Evolutionary conservation across 2,113 vertebrate genomes (phyloP).

Genomic region (Aleadryas rufinucha): DNA sequence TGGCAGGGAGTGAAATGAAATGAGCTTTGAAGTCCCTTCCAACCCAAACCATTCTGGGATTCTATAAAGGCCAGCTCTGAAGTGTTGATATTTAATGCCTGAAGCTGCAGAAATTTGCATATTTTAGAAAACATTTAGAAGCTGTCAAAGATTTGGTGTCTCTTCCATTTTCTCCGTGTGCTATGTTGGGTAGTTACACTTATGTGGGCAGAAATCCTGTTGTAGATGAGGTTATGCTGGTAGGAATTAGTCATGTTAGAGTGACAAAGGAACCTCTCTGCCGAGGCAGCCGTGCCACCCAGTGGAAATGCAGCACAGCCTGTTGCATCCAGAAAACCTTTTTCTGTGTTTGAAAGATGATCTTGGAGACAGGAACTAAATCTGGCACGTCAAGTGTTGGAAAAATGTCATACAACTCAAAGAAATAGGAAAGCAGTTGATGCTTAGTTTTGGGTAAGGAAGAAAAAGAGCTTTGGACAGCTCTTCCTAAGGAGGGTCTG

Average conservation of each 20-base stretch:
- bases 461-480: not conserved
- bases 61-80: not conserved
- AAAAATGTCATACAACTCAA: not conserved
- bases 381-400: not conserved
- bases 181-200: conserved; percentile 37
- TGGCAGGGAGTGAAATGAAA: not conserved
- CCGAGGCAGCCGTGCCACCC: conserved; percentile 38
- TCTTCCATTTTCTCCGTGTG: conserved; percentile 22
- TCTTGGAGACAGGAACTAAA: conserved; percentile 51
- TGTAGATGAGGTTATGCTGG: conserved; percentile 52
- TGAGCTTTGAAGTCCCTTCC: not conserved
- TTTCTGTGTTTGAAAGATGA: not conserved
- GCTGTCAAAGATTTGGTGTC: conserved; percentile 23
- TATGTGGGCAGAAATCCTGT: conserved; percentile 53
- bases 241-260: conserved; percentile 45
- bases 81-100: not conserved
- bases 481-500: not conserved
- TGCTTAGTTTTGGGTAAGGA: not conserved
- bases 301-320: conserved; percentile 25
- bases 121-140: conserved; percentile 12
- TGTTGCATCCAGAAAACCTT: not conserved
- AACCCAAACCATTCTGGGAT: not conserved
- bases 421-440: not conserved
- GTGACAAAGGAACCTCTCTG: conserved; percentile 45
- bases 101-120: conserved; percentile 47